Evolutionary conservation across 2,888 invertebrate genomes (phyloP).

Genomic region (Aphidius colemani): DNA sequence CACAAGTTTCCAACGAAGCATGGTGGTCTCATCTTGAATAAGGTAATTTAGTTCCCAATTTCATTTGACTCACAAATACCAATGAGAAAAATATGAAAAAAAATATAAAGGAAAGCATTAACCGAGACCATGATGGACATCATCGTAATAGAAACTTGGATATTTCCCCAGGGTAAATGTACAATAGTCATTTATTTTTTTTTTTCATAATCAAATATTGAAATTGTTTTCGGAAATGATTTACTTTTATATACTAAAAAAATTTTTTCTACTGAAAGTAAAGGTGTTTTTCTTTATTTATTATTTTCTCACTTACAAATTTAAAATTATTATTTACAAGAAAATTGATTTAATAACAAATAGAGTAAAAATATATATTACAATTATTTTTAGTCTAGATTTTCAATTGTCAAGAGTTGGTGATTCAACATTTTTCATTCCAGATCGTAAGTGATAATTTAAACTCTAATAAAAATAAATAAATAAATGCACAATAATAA

Average conservation of each 20-base stretch:
- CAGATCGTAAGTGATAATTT: constrained; percentile 7
- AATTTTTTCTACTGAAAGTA: no score
- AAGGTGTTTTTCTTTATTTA: no score
- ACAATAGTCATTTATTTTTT: not conserved
- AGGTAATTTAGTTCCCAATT: not conserved
- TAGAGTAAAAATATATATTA: no score
- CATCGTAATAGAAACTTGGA: constrained; percentile 12
- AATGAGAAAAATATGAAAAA: constrained; percentile 9
- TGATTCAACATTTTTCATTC: constrained; percentile 8
- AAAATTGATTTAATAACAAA: no score
- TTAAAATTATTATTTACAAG: no score
- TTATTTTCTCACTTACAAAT: no score
- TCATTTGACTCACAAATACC: constrained; percentile 10
- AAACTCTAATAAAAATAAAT: not conserved
- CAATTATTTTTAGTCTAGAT: not conserved
- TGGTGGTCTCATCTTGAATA: constrained; percentile 14
- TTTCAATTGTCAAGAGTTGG: constrained; percentile 5
- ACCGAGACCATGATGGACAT: constrained; percentile 18
- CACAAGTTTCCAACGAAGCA: constrained; percentile 10
- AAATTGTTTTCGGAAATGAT: not conserved
- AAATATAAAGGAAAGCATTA: constrained; percentile 14
- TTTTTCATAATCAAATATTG: not conserved
- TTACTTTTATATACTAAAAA: no score
- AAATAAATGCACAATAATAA: not conserved
- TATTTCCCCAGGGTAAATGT: constrained; percentile 25